Base-by-base conservation (phyloP, 2,113 vertebrate species). In the Chaetodon trifascialis region DNA sequence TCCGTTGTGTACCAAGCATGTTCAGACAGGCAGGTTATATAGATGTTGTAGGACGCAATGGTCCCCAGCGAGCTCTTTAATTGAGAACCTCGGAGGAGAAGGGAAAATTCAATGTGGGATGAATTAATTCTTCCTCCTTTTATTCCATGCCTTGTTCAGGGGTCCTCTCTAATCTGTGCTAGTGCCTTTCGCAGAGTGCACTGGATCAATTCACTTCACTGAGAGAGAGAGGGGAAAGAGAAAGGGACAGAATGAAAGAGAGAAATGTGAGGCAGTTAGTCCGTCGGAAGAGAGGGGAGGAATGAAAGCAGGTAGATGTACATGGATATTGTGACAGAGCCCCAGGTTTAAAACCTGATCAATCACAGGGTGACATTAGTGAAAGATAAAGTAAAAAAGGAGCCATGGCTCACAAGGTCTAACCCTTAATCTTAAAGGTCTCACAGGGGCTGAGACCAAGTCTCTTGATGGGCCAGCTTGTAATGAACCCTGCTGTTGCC, bases 161-260 rank as follows among this genome's bases (percentile, higher is more conserved):
- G 76, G 84, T 90, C 73, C 83, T 80, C 76, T 88, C 80, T 94
- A 93, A 94, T 94, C 94, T 91, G 65, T 68, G 54, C 87, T 90
- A 91, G 94, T 93, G 87, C 69, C 66, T 92, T 92, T 88, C 42
- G 65, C 76, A 56, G 80, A 88, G 84, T 75, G 80, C 82, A 74
- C 55, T 36, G 59, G 82, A 93, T 95, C 93, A 89, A 93, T 94
- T 88, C 73, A 72, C 34, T 80, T 80, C 23, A 34, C 68, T n/a
- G 63, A 54, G 64, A 68, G 72, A 76, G 17, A 47, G 30, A 30
- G 30, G 30, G 56, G 76, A 56, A 40, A 73, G 30, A 7, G 42
- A 74, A 17, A 23, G 73, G 19, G 56, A 21, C 30, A 4, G 42
- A 65, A 36, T 16, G 54, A 56, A 36, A 66, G 60, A 21, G 73